Base-by-base conservation (phyloP, 2,113 vertebrate genomes). In the Rutilus rutilus region DNA sequence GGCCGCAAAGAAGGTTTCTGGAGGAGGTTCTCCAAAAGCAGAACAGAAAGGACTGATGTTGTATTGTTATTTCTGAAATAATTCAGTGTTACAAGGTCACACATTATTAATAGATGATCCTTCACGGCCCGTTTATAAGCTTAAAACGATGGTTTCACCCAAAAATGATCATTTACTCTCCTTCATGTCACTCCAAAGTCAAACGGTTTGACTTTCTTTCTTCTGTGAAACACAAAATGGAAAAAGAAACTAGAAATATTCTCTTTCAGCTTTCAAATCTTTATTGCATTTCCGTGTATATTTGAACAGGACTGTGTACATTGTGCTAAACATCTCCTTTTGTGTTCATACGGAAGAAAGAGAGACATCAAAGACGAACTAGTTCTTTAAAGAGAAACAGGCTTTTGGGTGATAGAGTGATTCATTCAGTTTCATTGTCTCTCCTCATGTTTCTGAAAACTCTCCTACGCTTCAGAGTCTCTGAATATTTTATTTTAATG, bases 1-100 rank as follows among this genome's bases (percentile, higher is more conserved):
- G 39, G 52, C 60, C 0, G 5, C 79, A 57, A 33, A 65, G 47
- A 47, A 73, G 86, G 78, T 89, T 87, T 91, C 77, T 90, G 78
- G 82, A 74, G 64, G 64, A 33, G 84, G 6, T 57, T 23, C 54
- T 57, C 52, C 54, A 57, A 57, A 81, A 62, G 73, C 47, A 64
- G 30, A 60, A 39, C 52, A 4, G 36, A 75, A 62, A 65, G 2
- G 65, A 74, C 81, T 78, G 57, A 50, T 84, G 27, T 69, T 60
- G 23, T 59, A 62, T n/a, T 14, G 11, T 74, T 64, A 64, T 17
- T 74, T 80, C 73, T 39, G 27, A 71, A 57, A 57, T 57, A 57
- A 57, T 57, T 57, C 52, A 52, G 50, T 52, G 50, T 52, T 52
- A 15, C 21, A 2, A 6, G 25, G 62, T 14, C 14, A 3, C 12